These are phyloP conservation scores for Nesoenas mayeri DNA, from an alignment of 2,113 vertebrate species.

Conservation along the genomic window DNA sequence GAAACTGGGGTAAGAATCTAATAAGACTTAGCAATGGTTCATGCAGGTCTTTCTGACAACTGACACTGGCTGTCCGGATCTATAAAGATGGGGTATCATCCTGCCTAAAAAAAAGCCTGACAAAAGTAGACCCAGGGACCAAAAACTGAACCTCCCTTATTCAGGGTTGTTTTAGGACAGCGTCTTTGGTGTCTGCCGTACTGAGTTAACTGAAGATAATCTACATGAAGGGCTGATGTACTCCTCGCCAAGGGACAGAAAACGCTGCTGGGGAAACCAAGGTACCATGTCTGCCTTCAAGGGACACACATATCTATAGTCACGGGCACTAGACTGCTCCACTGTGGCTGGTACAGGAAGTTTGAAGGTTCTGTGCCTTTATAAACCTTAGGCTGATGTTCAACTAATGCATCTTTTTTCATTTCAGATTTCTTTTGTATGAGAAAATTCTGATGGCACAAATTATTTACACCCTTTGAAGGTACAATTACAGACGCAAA, in stretches of 20 bases:
- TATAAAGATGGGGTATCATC: neutral
- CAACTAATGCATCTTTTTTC: neutral
- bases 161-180: neutral
- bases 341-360: neutral
- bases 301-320: neutral
- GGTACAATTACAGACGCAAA: neutral
- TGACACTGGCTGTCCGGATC: neutral
- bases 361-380: neutral
- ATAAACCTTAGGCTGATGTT: neutral
- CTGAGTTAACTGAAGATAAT: neutral
- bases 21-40: neutral
- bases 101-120: neutral
- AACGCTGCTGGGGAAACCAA: neutral
- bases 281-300: neutral
- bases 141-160: neutral
- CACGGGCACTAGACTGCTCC: neutral
- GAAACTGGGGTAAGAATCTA: neutral
- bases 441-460: neutral
- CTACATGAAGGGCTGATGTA: neutral
- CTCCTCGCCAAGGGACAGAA: neutral
- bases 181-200: neutral
- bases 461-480: neutral
- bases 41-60: neutral
- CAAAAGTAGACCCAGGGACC: neutral
- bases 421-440: neutral